Base-by-base conservation (phyloP, 2,797 vertebrate species). In the Hapalemur alaotrensis region DNA sequence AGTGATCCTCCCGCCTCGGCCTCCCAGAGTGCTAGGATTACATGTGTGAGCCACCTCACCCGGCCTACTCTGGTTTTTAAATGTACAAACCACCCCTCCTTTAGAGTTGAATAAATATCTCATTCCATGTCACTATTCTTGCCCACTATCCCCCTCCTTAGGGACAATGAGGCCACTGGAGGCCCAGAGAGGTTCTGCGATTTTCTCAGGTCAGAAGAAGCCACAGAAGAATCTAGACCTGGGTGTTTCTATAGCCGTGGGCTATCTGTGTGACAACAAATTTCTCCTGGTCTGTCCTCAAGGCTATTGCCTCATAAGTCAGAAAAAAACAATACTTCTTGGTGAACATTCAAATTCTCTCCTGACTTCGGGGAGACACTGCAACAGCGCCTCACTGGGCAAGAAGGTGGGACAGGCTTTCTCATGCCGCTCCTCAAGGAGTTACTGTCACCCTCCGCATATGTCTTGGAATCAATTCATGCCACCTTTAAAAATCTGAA, bases 361-460 rank as follows among this genome's bases (percentile, higher is more conserved):
- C 38, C 46, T 8, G 52, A 46, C 14, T 18, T n/a, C 17, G 2
- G 12, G 79, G 38, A 54, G 50, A 17, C 1, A 10, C 7, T 3
- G 1, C 4, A 14, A 28, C 12, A 3, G 3, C 0, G 23, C 41
- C 87, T 22, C 9, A 43, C n/a, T 59, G 3, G 50, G 61, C 2
- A 7, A 57, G 18, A 52, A 3, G 5, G 30, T 0, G 18, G n/a
- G 7, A 4, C 1, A 22, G 43, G 38, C 43, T 48, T 76, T 48
- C 78, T 73, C 14, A 23, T 4, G 7, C 43, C 13, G 65, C n/a
- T 54, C 35, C 50, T 38, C 6, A 11, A 10, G 8, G 25, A 76
- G 43, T 11, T 18, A 0, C 52, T 0, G 22, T 13, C 23, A 4
- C 69, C 22, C 15, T 85, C n/a, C 18, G 35, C 75, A 17, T 0